phyloP scores from a whole-genome alignment of 2,888 invertebrate genomes.

The Drosophila mercatorum region DNA sequence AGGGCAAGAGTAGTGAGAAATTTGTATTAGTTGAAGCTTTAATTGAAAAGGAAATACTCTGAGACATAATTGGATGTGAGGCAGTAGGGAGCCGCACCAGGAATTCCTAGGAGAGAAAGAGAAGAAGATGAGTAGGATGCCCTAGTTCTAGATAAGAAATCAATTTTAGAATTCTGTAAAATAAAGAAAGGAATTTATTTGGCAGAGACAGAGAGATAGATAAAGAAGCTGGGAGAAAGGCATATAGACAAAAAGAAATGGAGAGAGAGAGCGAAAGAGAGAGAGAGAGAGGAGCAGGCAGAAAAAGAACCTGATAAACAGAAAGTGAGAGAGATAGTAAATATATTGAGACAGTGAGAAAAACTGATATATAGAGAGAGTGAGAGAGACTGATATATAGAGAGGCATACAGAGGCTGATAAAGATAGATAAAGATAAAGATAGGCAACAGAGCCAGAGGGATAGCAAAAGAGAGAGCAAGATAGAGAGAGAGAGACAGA shows the following conservation, averaged over 20 bases:
- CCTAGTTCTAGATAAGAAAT: not conserved
- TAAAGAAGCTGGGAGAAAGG: too few species aligned
- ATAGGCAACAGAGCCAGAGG: too few species aligned
- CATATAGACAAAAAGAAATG: not conserved
- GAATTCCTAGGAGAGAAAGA: not conserved
- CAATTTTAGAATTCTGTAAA: not conserved
- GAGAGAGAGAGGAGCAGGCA: not conserved
- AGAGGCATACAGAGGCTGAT: too few species aligned
- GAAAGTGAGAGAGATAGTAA: too few species aligned
- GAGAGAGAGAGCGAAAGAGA: too few species aligned
- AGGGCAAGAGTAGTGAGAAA: not conserved
- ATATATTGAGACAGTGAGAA: not conserved
- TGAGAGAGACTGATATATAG: too few species aligned
- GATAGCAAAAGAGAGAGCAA: too few species aligned
- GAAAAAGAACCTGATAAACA: not conserved
- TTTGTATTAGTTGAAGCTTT: not conserved
- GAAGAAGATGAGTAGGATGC: not conserved
- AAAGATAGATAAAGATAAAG: too few species aligned
- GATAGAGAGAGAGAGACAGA: too few species aligned
- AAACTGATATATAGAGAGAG: not conserved
- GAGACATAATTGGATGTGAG: too few species aligned
- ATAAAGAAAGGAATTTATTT: not conserved
- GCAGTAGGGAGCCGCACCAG: not conserved
- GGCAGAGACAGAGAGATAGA: not conserved
- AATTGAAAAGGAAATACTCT: too few species aligned